Evolutionary conservation across 2,797 vertebrate genomes (phyloP), one percentile per base, ranked within the genome.

Genomic region (Epinephelus coioides): DNA sequence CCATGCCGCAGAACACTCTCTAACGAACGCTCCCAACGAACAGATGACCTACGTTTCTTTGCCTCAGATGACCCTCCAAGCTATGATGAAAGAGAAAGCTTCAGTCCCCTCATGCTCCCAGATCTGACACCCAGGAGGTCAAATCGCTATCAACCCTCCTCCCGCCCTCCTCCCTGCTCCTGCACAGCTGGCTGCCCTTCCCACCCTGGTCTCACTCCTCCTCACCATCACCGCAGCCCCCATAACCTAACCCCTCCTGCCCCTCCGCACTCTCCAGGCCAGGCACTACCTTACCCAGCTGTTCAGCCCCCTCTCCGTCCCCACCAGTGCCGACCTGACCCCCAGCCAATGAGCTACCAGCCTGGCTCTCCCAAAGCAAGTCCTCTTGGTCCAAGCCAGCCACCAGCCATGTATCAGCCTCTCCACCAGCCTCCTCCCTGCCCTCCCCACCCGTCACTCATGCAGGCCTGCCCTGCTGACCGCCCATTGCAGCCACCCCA

Each of bases 21-120:
- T 40, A 82, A 56, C 4, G 91, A 94, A 34, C 67, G 18, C 21
- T 19, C 72, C 23, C 91, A 88, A 9, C 91, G 88, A 40, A 75
- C 77, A 46, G 86, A 92, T n/a, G 79, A 95, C 40, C 70, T 89
- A 49, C 86, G 25, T 61, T 95, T 95, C 84, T 94, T 94, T 75
- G 88, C 92, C 54, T 95, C 95, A 17, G 96, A 96, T 86, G 96
- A 96, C 71, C 96, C 96, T 5, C 95, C 96, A 3, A 96, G 95
- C 76, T 96, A 96, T 15, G 96, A 96, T 62, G 96, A 96, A 59
- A 92, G 95, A 81, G 95, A 96, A 69, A 95, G 96, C 77, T 96
- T 96, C 76, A 96, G 95, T 84, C 95, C 95, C 0, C 88, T 96
- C 25, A 68, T 91, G 78, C 83, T 93, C 46, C 93, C 92, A 50